Conservation (phyloP, 2,797 vertebrate genomes). For the Pseudochirops cupreus region DNA sequence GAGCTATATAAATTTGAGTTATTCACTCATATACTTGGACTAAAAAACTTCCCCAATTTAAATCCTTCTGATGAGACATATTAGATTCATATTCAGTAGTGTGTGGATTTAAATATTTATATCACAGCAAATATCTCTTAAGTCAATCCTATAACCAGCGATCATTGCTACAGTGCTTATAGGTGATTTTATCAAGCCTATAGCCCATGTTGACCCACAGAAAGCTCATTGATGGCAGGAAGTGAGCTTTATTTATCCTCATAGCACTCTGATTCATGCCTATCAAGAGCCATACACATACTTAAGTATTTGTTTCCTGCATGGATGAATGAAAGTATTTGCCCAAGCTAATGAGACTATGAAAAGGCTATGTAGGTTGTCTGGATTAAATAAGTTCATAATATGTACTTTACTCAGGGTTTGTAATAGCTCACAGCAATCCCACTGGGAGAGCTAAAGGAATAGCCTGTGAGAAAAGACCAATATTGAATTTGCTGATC, state of each 20-base stretch:
- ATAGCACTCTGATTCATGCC: neutral
- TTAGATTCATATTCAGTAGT: neutral
- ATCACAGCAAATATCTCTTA: neutral
- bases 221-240: neutral
- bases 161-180: neutral
- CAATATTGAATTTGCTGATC: neutral
- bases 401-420: neutral
- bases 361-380: neutral
- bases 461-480: neutral
- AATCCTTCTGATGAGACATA: neutral
- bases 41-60: neutral
- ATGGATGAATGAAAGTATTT: neutral
- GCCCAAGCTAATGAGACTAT: neutral
- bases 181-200: neutral
- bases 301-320: neutral
- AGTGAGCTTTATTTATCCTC: neutral
- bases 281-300: neutral
- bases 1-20: neutral
- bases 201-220: neutral
- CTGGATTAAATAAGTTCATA: neutral
- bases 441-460: neutral
- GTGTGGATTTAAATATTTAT: neutral
- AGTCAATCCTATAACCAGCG: neutral
- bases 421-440: neutral
- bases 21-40: neutral